Base-by-base conservation (phyloP, 2,888 invertebrate genomes). In the Linnaemya vulpina region DNA sequence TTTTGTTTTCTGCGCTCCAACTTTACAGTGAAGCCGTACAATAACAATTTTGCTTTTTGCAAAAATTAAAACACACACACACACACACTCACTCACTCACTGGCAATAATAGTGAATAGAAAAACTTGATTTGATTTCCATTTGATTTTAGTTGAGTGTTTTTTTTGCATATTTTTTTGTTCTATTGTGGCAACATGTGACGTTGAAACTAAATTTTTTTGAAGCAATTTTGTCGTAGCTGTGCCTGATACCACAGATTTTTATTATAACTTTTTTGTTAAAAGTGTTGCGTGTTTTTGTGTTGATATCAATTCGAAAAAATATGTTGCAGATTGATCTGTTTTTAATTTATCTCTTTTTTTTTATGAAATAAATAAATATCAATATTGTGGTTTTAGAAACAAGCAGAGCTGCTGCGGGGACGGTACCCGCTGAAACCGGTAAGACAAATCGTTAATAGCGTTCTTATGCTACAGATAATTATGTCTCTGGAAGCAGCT, bases 221-320 rank as follows among this genome's bases (percentile, higher is more conserved):
- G 35, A 17, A 65, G 63, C 17, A 40, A 15, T 63, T 75, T 63
- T 74, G 62, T 63, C 22, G 22, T 25, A 20, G 58, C 25, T 60
- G 43, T 30, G 55, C 25, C 40, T 71, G 25, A 25, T 55, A 38
- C 13, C 10, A 40, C 11, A 22, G 11, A 17, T 60, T 25, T 9
- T 22, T 53, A 11, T 46, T 22, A 17, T 53, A 40, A 25, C 20
- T 60, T 63, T 53, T 38, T 15, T 38, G n/a, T 60, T 5, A 22
- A 20, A 63, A 53, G 53, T 62, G 70, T 78, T 78, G 77, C 77
- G 53, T 78, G 78, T 51, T 78, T 46, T 25, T 51, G 15, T 75
- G 13, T 53, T 25, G 51, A 22, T 62, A 22, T 30, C 35, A 65
- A 40, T 11, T 62, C n/a, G 20, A 38, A 60, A 68, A 60, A 15